Evolutionary conservation across 2,888 invertebrate species (phyloP), one percentile per base, ranked within the genome.

Genomic region (Tachina lurida): DNA sequence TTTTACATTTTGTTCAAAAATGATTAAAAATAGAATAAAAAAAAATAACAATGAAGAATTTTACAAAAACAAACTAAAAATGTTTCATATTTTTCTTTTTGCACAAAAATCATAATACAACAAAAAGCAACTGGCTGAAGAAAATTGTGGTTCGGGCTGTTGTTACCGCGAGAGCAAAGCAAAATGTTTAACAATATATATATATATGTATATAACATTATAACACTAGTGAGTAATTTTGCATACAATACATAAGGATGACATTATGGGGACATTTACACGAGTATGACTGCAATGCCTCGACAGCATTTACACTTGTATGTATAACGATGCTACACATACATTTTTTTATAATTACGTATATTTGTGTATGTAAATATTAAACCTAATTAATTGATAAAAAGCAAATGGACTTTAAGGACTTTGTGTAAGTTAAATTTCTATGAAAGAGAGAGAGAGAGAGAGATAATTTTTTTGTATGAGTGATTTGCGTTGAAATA

Each of bases 1-100:
- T 87, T 79, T 89, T 67, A 47, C 39, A 67, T 73, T 78, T 82
- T 56, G 49, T 89, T 88, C 17, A 54, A 70, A 54, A 54, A 75
- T 80, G 73, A 76, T 73, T 75, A 52, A 80, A 84, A 87, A 87
- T 87, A 88, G 86, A 82, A 79, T 62, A 63, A 86, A 62, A 84
- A 82, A 56, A 4, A 80, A 76, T 87, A 84, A 87, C 54, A 86
- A 84, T 31, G 45, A 71, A 83, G 63, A 83, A 80, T 47, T 84
- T 54, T 84, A 81, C 76, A 80, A 82, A 86, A 84, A 88, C 83
- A 90, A 89, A 89, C 77, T 87, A 87, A 88, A 82, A 89, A 87
- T 77, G 12, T 65, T 45, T 12, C n/a, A 7, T 17, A 52, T 31
- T 9, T 8, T 49, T 9, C 31, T 47, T 65, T 47, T 65, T 47